Evolutionary conservation across 1,140 invertebrate genomes (phyloP).

Genomic region (Stegodyphus dumicola): DNA sequence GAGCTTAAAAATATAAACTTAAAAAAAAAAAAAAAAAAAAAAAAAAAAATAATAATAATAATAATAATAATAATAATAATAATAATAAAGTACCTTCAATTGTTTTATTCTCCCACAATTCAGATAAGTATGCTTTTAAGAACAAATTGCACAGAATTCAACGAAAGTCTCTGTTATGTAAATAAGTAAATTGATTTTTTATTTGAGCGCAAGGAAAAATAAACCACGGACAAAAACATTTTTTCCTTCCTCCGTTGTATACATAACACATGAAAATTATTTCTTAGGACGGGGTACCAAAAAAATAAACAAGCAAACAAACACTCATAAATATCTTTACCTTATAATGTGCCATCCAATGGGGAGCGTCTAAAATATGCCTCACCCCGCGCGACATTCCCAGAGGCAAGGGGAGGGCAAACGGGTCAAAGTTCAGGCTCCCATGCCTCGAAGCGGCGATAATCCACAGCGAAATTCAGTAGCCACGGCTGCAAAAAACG

Average conservation of each 20-base stretch:
- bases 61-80: no score
- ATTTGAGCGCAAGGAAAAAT: no score
- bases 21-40: no score
- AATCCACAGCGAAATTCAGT: slow-evolving; percentile 17
- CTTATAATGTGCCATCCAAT: slow-evolving; percentile 60
- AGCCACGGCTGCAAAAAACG: background rate
- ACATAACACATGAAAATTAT: background rate
- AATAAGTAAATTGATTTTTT: no score
- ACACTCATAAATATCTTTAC: slow-evolving; percentile 10
- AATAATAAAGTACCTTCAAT: no score
- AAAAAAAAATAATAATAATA: no score
- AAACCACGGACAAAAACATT: background rate
- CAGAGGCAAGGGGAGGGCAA: slow-evolving; percentile 16
- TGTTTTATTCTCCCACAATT: no score
- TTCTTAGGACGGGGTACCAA: background rate
- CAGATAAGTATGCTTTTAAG: no score
- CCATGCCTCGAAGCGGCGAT: slow-evolving; percentile 21
- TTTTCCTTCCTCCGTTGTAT: background rate
- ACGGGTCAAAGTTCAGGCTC: slow-evolving; percentile 23
- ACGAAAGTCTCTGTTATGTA: no score
- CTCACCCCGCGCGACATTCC: slow-evolving; percentile 61
- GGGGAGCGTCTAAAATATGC: slow-evolving; percentile 56
- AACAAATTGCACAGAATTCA: no score
- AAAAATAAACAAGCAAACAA: background rate
- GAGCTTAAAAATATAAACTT: no score